A percentile compares a stretch with the other conserved stretches of the same genome.
These are phyloP conservation scores for Notamacropus eugenii DNA, from an alignment of 2,797 vertebrate genomes.

Conservation along the genomic window DNA sequence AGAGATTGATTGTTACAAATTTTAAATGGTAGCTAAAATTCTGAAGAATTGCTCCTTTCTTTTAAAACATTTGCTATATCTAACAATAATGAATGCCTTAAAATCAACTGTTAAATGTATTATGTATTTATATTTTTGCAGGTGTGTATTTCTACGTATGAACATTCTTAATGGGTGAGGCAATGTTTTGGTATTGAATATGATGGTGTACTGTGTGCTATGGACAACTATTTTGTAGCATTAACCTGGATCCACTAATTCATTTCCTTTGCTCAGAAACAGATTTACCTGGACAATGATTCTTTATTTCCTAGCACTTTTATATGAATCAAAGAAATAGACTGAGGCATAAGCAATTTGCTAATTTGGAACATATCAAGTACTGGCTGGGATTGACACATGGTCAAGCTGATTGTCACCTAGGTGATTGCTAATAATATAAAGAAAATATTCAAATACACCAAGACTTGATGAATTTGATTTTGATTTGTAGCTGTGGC, in stretches of 20 bases:
- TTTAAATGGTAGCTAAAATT: not conserved
- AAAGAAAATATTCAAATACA: no score
- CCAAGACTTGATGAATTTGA: no score
- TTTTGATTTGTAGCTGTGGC: no score
- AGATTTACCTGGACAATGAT: no score
- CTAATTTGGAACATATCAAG: no score
- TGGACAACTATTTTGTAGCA: not conserved
- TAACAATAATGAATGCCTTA: not conserved
- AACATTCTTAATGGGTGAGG: not conserved
- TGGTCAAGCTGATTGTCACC: no score
- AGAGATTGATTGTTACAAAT: slow-evolving; percentile 17
- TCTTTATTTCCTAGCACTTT: no score
- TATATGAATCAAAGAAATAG: no score
- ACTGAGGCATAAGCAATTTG: no score
- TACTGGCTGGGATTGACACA: no score
- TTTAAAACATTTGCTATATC: not conserved
- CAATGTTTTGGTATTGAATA: not conserved
- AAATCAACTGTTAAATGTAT: not conserved
- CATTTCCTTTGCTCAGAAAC: not conserved
- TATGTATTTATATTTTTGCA: not conserved
- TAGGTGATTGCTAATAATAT: no score
- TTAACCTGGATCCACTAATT: not conserved
- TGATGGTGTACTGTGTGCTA: not conserved
- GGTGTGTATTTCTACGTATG: not conserved
- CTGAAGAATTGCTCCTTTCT: not conserved